Conservation (phyloP, 1,140 invertebrate genomes). For the Drosophila melanica region DNA sequence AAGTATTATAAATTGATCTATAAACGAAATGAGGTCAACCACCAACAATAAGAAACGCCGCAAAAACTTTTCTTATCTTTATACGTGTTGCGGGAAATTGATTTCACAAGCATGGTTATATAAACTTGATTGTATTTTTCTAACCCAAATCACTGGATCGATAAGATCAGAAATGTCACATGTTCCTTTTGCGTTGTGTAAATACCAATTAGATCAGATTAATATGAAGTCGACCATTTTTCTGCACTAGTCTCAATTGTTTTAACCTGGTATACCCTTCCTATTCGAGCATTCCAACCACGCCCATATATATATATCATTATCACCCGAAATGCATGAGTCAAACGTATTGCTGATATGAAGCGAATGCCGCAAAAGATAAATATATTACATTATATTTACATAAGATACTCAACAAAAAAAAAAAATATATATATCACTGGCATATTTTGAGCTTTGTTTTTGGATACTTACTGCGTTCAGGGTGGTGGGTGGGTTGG, state of each 20-base stretch:
- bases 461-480: conserved; percentile 27
- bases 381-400: conserved; percentile 39
- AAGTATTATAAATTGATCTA: conserved; percentile 46
- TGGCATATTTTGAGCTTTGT: background rate
- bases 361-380: conserved; percentile 17
- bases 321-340: conserved; percentile 30
- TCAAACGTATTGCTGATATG: conserved; percentile 30
- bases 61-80: conserved; percentile 48
- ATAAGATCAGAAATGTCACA: conserved; percentile 53
- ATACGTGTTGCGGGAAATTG: conserved; percentile 21
- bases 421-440: background rate
- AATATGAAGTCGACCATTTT: conserved; percentile 6
- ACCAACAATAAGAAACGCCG: conserved; percentile 10
- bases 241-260: background rate
- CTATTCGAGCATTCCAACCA: conserved; percentile 18
- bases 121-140: conserved; percentile 33
- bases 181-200: conserved; percentile 36
- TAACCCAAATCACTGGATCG: conserved; percentile 43
- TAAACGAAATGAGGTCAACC: conserved; percentile 29
- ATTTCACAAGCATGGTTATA: conserved; percentile 58
- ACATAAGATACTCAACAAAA: conserved; percentile 33
- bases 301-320: conserved; percentile 12
- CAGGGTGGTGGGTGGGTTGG: no score
- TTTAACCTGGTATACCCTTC: background rate
- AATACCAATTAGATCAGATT: background rate